Percentiles rank a stretch among this genome's conserved stretches.
Evolutionary conservation across 2,888 invertebrate genomes (phyloP).

Genomic region (Phaonia tiefii): DNA sequence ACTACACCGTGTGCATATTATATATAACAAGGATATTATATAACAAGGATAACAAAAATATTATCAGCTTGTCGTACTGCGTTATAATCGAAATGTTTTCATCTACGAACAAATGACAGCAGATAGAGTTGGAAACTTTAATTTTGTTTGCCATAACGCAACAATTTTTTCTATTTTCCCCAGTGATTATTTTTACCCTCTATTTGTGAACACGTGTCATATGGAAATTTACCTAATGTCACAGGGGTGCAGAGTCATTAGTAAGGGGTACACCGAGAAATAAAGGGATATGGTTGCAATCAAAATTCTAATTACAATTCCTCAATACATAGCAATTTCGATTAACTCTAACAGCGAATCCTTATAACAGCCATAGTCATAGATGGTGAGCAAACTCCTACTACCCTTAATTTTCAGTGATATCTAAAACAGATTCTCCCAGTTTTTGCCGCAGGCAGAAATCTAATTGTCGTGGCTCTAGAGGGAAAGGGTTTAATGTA

Average conservation of each 20-base stretch:
- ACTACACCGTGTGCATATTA: not conserved
- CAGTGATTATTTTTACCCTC: not conserved
- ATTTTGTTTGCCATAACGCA: slow-evolving; percentile 45
- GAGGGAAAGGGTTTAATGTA: slow-evolving; percentile 20
- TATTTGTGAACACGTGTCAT: slow-evolving; percentile 15
- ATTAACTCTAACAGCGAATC: not conserved
- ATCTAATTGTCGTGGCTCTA: slow-evolving; percentile 12
- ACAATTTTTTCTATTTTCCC: not conserved
- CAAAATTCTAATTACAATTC: slow-evolving; percentile 20
- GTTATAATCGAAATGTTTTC: not conserved
- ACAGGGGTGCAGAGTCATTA: not conserved
- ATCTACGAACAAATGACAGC: too few species aligned
- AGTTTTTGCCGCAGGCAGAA: not conserved
- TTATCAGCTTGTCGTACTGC: slow-evolving; percentile 2
- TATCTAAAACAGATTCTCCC: slow-evolving; percentile 2
- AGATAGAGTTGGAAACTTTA: slow-evolving; percentile 42
- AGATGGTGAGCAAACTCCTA: not conserved
- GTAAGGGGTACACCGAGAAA: too few species aligned
- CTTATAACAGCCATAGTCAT: not conserved
- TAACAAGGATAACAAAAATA: slow-evolving; percentile 19
- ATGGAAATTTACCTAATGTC: not conserved
- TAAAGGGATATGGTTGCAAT: too few species aligned
- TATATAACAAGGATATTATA: not conserved
- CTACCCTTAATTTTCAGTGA: slow-evolving; percentile 8
- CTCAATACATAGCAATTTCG: slow-evolving; percentile 9